These are phyloP conservation scores for Meteorus colon DNA, from an alignment of 2,888 invertebrate species.

Conservation along the genomic window DNA sequence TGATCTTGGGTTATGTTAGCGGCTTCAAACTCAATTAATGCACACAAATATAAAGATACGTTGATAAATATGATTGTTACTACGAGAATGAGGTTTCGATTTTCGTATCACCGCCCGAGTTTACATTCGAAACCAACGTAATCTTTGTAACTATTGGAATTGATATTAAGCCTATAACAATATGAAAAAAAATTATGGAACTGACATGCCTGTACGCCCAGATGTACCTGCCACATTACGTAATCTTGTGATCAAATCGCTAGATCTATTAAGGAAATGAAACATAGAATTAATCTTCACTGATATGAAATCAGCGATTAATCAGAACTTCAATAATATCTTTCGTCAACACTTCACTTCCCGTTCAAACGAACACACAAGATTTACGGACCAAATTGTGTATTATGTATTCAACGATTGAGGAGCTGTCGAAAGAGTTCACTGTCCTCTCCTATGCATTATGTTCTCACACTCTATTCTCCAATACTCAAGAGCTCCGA, in stretches of 20 bases:
- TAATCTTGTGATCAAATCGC: background rate
- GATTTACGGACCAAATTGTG: constrained; percentile 48
- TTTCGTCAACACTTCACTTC: constrained; percentile 51
- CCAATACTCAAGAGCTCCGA: constrained; percentile 45
- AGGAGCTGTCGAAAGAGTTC: constrained; percentile 47
- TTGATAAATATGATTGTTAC: no score
- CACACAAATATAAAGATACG: no score
- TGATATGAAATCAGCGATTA: constrained; percentile 56
- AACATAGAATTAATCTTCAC: background rate
- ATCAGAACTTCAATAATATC: constrained; percentile 53
- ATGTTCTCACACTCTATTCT: constrained; percentile 37
- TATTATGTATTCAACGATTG: constrained; percentile 48
- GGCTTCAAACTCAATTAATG: no score
- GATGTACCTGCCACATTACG: background rate
- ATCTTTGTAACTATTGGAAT: no score
- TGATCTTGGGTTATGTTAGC: no score
- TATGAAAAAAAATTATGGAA: no score
- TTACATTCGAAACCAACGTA: no score
- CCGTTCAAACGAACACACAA: constrained; percentile 56
- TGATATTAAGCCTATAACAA: no score
- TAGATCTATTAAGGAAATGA: constrained; percentile 18
- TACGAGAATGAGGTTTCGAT: no score
- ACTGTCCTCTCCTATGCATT: constrained; percentile 46
- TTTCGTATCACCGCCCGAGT: no score
- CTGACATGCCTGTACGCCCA: no score